Base-by-base conservation (phyloP, 2,888 invertebrate species). In the Resseliella maxima region DNA sequence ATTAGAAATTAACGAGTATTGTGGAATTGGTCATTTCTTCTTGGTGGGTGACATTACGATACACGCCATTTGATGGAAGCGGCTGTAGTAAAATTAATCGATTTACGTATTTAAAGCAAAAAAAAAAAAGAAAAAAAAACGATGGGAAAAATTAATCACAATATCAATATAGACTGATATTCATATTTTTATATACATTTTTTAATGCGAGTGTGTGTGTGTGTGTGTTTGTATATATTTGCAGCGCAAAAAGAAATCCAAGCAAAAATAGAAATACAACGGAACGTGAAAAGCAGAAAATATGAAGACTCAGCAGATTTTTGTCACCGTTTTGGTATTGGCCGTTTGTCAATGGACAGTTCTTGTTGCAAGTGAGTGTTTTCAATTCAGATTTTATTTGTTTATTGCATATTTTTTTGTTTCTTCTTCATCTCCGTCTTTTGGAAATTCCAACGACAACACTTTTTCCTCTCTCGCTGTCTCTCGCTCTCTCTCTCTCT, bases 311-410 rank as follows among this genome's bases (percentile, higher is more conserved):
- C 72, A 72, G 31, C 72, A 31, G 2, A 72, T 72, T 31, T 27
- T 72, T 15, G 72, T 72, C 15, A 72, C 35, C 72, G 35, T 72
- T 72, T 72, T 72, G 35, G 35, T 72, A 3, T 27, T 35, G 3
- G 31, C 72, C 21, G n/a, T 72, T 72, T 72, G 72, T 72, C 72
- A 72, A 72, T 72, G 72, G 72, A 31, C 72, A 72, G 72, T 72
- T 31, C 3, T 72, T 15, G 72, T 1, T 0, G 72, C 35, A 0
- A 15, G 31, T 21, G 72, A 15, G 18, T 5, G 72, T 72, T 31
- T 24, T 24, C 5, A 8, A 18, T 10, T 18, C 2, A 50, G 2
- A 50, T 59, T 27, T 59, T 59, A 59, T 27, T 59, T n/a, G 50
- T 21, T 50, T 50, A n/a, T 50, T 12, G 8, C 18, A 21, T 50